Evolutionary conservation across 1,140 invertebrate genomes (phyloP).

Genomic region (Pemphigus obesinymphae): DNA sequence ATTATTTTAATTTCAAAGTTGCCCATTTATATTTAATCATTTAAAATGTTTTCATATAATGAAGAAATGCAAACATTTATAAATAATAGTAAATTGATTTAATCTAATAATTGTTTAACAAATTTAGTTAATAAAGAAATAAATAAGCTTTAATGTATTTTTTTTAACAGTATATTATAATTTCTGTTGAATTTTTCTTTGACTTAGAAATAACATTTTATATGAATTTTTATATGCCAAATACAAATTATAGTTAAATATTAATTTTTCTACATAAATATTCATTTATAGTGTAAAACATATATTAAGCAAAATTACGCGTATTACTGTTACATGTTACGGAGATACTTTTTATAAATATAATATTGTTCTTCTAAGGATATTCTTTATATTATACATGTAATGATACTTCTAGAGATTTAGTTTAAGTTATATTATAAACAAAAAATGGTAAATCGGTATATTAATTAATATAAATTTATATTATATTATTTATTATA

Average conservation of each 20-base stretch:
- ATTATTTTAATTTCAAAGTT: background rate
- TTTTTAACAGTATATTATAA: background rate
- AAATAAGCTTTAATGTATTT: background rate
- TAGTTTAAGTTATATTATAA: background rate
- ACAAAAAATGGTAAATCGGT: background rate
- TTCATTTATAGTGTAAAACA: background rate
- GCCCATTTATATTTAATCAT: background rate
- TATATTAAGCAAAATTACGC: background rate
- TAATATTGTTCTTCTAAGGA: background rate
- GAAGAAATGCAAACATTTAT: background rate
- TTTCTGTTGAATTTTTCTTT: background rate
- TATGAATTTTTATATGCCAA: background rate
- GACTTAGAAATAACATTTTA: background rate
- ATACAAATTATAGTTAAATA: background rate
- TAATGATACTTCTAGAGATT: background rate
- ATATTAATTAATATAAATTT: background rate
- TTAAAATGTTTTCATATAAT: background rate
- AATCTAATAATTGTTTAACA: too few relatives aligned
- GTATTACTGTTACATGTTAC: background rate
- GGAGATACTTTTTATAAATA: background rate
- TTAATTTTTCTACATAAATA: background rate
- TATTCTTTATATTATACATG: background rate
- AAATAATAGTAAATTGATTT: background rate
- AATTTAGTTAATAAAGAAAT: background rate
- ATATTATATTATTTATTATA: background rate